These are phyloP conservation scores for Astropecten irregularis DNA, from an alignment of 53 echinoderm and acorn worm genomes.

Conservation along the genomic window DNA sequence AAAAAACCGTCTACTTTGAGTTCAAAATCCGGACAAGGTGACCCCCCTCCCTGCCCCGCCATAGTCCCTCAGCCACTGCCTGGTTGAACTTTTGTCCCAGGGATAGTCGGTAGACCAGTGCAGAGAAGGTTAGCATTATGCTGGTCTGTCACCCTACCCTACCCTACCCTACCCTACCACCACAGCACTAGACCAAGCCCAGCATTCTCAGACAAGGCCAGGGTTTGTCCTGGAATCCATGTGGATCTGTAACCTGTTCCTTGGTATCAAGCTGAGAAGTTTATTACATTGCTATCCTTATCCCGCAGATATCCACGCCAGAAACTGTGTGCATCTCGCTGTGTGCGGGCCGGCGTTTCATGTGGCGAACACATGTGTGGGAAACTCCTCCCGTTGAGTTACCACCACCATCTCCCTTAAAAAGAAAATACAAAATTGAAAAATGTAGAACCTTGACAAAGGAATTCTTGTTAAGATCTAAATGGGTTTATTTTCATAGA, in stretches of 20 bases:
- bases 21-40: no score
- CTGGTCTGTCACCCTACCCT: constrained; percentile 7
- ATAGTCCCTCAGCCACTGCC: no score
- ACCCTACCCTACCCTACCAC: no score
- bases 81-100: constrained; percentile 29
- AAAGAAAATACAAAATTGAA: neutral
- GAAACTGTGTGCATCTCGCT: constrained; percentile 34
- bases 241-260: neutral
- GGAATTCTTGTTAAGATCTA: neutral
- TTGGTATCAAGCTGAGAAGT: constrained; percentile 44
- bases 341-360: constrained; percentile 21
- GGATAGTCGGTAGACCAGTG: constrained; percentile 27
- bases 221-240: constrained; percentile 25
- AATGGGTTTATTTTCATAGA: neutral
- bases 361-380: constrained; percentile 43
- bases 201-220: constrained; percentile 2
- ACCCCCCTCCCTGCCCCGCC: no score
- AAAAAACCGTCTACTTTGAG: no score
- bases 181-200: no score
- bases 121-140: constrained; percentile 7
- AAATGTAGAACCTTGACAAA: neutral
- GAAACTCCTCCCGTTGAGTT: neutral
- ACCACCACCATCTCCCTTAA: neutral
- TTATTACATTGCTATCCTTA: constrained; percentile 31
- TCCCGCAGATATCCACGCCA: neutral